Conservation (phyloP, 2,888 invertebrate species). For the Dione juno region DNA sequence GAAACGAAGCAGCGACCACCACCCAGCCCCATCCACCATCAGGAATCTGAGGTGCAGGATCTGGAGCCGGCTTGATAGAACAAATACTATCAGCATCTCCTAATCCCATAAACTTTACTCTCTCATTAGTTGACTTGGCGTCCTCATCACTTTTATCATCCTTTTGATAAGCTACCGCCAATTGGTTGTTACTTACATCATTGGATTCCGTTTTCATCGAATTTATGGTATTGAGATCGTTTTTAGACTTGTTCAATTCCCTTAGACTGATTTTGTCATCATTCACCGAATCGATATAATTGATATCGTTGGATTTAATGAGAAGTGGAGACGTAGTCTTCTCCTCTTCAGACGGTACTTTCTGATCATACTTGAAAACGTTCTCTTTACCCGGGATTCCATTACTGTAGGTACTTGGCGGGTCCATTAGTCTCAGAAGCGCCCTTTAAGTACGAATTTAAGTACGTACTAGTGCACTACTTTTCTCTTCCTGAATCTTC, state of each 20-base stretch:
- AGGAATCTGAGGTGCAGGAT: constrained; percentile 85
- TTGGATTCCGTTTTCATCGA: constrained; percentile 67
- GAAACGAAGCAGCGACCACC: constrained; percentile 92
- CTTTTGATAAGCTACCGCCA: constrained; percentile 65
- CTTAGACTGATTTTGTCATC: constrained; percentile 61
- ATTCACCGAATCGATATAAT: constrained; percentile 67
- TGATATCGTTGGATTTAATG: constrained; percentile 63
- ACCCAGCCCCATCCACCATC: constrained; percentile 97
- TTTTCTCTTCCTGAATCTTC: constrained; percentile 56
- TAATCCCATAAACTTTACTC: constrained; percentile 81
- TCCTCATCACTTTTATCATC: constrained; percentile 68
- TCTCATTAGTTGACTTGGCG: constrained; percentile 73
- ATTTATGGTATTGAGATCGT: constrained; percentile 71
- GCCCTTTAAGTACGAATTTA: constrained; percentile 61
- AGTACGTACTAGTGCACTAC: constrained; percentile 52
- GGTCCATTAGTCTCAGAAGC: constrained; percentile 73
- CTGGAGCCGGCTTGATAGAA: constrained; percentile 64
- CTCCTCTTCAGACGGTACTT: constrained; percentile 79
- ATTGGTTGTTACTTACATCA: constrained; percentile 56
- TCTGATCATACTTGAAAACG: constrained; percentile 67
- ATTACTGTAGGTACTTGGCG: constrained; percentile 72
- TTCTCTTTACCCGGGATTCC: constrained; percentile 78
- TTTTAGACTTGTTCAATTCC: constrained; percentile 58
- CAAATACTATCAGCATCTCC: constrained; percentile 80
- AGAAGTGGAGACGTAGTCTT: constrained; percentile 77